These are phyloP conservation scores for Guaruba guarouba DNA, from an alignment of 2,113 vertebrate genomes.

Conservation along the genomic window DNA sequence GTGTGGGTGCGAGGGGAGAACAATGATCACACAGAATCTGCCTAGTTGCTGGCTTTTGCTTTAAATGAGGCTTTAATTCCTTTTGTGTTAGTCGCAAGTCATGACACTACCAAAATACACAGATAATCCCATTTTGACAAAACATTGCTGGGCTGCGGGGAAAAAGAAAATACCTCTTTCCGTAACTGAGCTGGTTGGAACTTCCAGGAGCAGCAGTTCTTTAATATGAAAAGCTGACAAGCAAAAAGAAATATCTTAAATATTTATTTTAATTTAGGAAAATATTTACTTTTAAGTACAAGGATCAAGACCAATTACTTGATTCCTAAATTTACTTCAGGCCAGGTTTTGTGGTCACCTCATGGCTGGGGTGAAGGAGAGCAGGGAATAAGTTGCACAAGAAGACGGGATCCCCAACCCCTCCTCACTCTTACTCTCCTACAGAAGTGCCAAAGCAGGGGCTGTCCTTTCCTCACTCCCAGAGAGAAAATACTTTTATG, in stretches of 20 bases:
- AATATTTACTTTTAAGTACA: neutral
- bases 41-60: neutral
- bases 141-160: neutral
- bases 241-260: neutral
- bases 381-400: neutral
- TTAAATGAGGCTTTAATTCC: neutral
- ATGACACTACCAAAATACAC: neutral
- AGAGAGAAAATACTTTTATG: neutral
- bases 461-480: neutral
- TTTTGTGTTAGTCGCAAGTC: neutral
- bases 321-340: neutral
- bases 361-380: neutral
- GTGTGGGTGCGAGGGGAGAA: neutral
- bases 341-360: neutral
- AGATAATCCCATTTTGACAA: neutral
- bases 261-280: neutral
- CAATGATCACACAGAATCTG: neutral
- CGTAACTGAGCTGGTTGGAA: neutral
- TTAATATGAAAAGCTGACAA: neutral
- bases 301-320: neutral
- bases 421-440: no score
- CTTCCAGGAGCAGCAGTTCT: neutral
- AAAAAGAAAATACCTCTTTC: neutral
- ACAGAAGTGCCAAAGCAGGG: neutral
- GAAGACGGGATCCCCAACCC: neutral